Base-by-base conservation (phyloP, 2,888 invertebrate genomes). In the Cecidostiba fungosa region DNA sequence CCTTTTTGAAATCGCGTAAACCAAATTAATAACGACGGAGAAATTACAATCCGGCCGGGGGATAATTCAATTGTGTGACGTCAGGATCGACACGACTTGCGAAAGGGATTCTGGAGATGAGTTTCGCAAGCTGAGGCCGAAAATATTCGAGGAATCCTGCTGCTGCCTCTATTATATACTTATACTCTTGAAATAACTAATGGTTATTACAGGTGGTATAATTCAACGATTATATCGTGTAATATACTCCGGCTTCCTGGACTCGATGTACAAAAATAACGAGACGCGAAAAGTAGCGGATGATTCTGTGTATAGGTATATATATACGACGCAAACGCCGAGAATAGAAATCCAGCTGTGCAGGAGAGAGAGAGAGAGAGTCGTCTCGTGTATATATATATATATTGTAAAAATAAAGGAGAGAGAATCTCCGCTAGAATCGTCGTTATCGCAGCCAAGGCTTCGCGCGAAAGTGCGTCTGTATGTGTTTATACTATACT, bases 1-100 rank as follows among this genome's bases (percentile, higher is more conserved):
- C 66, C 16, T 26, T 66, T 19, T 66, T n/a, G 66, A 66, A 66
- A 66, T 66, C 66, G 66, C 66, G 66, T 66, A 66, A 66, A 66
- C 66, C 66, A n/a, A 66, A 66, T 66, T 66, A 66, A 66, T 66
- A 66, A 66, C 29, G 29, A 66, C 3, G 23, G 1, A 10, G 66
- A 66, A 66, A 66, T 66, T 66, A 66, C 29, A 29, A 66, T 66
- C 26, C 29, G 26, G 4, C 4, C 16, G 29, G 26, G 29, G 10
- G n/a, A n/a, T 26, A 66, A 66, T 62, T 62, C 62, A 26, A 62
- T 66, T 66, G 62, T 23, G 59, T 66, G 62, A 14, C 62, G 62
- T 66, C 62, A 66, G 23, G 62, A n/a, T 66, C n/a, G 19, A n/a
- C 54, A 3, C 0, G 6, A 19, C 6, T 66, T 29, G 26, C 26